Base-by-base conservation (phyloP, 2,113 vertebrate genomes). In the Microcebus tavaratra region DNA sequence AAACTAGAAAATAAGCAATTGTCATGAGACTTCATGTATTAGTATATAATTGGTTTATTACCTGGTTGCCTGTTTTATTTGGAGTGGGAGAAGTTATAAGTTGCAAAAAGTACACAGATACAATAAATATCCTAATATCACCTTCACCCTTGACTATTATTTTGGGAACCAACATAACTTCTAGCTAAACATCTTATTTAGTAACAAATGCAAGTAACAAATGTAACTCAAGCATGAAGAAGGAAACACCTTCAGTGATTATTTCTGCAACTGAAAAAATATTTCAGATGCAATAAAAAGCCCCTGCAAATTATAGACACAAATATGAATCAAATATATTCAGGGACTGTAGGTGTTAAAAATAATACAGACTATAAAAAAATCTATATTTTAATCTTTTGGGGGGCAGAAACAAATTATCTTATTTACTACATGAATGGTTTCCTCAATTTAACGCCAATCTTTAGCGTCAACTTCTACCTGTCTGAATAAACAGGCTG, bases 381-480 rank as follows among this genome's bases (percentile, higher is more conserved):
- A 98, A 99, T 99, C 98, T 98, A 97, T 98, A 98, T 98, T 98
- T 98, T 98, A 98, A 98, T 98, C 98, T 99, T 99, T 99, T 97
- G 70, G 15, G 80, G 92, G 75, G 96, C 61, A 90, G 98, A 99
- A 99, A 99, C 98, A 99, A 99, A 99, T 98, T 98, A 98, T 98
- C 99, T 99, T 98, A 99, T 99, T 99, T 99, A 99, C 98, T 99
- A 99, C 99, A 99, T 99, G 99, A 99, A 98, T 98, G 99, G 98
- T 99, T 99, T 99, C 99, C 99, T 99, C 99, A 99, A 99, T 99
- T 99, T 99, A 99, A 99, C 94, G 98, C 98, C 99, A 99, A 98
- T 99, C 99, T 99, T 99, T 98, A 98, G 98, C 98, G 90, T 98
- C 98, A 99, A 99, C 98, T 97, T 98, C 98, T 98, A 98, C 98